Base-by-base conservation (phyloP, 2,113 vertebrate genomes). In the Leptodactylus fuscus region DNA sequence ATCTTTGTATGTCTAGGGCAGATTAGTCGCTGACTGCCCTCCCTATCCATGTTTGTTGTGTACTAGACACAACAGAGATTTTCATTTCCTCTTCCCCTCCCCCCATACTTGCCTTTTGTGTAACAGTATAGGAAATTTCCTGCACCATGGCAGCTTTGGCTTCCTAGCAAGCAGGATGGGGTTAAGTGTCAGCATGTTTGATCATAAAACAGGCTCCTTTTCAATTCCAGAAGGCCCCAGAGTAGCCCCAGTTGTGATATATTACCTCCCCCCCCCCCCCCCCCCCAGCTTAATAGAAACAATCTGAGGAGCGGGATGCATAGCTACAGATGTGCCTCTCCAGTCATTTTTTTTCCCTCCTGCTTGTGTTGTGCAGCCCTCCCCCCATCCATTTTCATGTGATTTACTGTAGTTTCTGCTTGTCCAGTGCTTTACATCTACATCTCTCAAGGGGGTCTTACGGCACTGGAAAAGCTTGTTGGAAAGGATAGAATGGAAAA, bases 321-420 rank as follows among this genome's bases (percentile, higher is more conserved):
- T 70, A 15, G 60, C 62, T 82, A 65, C 83, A 80, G 75, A 80
- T 85, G 83, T 60, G 67, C 75, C 69, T 29, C 32, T 46, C 75
- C 24, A n/a, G n/a, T n/a, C n/a, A n/a, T n/a, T n/a, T n/a, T n/a
- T n/a, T n/a, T n/a, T n/a, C n/a, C n/a, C n/a, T n/a, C n/a, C n/a
- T n/a, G n/a, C n/a, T n/a, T n/a, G n/a, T n/a, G n/a, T n/a, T n/a
- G n/a, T n/a, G n/a, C n/a, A n/a, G n/a, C 44, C 83, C 36, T 9
- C 81, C 34, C 58, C 71, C 83, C 76, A 58, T 49, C 75, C 20
- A 60, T 55, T 85, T 85, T 70, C 44, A 41, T 80, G 46, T 85
- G 83, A 80, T 85, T 85, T 85, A 85, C 83, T 78, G 58, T 85
- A 78, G 55, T 85, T 85, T 77, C 71, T 76, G 73, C 53, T 58